Conservation (phyloP, 2,888 invertebrate species). For the Dermolepida albohirtum region DNA sequence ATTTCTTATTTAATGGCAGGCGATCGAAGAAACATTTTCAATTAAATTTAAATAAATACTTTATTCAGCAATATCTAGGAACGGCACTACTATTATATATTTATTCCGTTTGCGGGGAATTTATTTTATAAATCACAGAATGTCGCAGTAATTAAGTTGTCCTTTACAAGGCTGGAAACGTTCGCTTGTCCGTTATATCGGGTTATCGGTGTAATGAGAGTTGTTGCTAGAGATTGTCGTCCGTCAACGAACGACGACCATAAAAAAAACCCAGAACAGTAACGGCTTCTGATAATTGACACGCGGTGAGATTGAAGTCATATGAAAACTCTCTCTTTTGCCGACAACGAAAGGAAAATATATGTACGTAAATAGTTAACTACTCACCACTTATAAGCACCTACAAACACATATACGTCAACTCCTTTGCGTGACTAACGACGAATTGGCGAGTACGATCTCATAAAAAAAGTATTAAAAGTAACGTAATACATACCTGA, state of each 20-base stretch:
- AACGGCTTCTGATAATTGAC: constrained; percentile 25
- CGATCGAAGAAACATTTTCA: too few species aligned
- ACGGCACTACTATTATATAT: constrained; percentile 9
- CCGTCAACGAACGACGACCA: constrained; percentile 7
- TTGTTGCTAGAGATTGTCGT: constrained; percentile 12
- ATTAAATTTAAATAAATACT: too few species aligned
- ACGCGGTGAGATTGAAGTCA: constrained; percentile 11
- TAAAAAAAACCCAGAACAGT: constrained; percentile 14
- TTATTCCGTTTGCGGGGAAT: neutral
- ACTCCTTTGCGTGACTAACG: too few species aligned
- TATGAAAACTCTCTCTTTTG: constrained; percentile 28
- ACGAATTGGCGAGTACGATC: too few species aligned
- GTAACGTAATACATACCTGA: too few species aligned
- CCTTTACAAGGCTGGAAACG: constrained; percentile 23
- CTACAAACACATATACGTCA: too few species aligned
- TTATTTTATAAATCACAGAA: constrained; percentile 21
- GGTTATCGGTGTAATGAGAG: constrained; percentile 3
- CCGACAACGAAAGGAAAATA: neutral
- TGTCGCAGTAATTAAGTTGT: constrained; percentile 29
- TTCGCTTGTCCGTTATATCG: constrained; percentile 12
- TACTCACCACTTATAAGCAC: too few species aligned
- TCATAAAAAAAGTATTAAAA: too few species aligned
- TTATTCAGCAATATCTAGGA: too few species aligned
- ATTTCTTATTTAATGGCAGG: too few species aligned
- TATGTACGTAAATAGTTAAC: constrained; percentile 3